Conservation (phyloP, 2,113 vertebrate species). For the Panthera tigris region DNA sequence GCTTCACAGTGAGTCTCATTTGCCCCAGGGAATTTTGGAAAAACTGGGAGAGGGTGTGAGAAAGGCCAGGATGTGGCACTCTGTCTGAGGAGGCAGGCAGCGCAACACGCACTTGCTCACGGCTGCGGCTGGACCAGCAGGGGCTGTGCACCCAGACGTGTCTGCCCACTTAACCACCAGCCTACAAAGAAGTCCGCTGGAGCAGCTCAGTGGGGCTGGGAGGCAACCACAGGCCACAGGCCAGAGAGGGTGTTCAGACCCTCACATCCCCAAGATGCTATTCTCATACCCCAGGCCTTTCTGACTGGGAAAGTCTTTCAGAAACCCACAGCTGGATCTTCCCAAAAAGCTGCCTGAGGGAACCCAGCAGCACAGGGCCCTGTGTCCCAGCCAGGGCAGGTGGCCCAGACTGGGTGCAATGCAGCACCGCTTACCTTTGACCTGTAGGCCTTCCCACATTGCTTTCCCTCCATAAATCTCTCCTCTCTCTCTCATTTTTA, state of each 20-base stretch:
- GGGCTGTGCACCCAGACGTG: not conserved
- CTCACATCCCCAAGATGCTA: not conserved
- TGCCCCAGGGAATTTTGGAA: not conserved
- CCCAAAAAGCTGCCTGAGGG: not conserved
- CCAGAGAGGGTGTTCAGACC: not conserved
- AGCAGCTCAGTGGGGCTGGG: not conserved
- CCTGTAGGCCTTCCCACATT: not conserved
- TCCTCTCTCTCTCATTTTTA: not conserved
- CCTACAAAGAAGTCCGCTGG: not conserved
- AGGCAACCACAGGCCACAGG: not conserved
- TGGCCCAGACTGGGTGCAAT: fast-evolving
- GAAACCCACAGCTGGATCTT: not conserved
- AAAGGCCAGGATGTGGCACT: not conserved
- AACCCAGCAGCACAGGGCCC: not conserved
- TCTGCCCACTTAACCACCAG: not conserved
- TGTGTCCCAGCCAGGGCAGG: not conserved
- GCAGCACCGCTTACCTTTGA: not conserved
- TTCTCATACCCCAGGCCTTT: not conserved
- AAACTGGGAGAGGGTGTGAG: not conserved
- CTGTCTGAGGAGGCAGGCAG: not conserved
- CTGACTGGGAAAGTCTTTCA: not conserved
- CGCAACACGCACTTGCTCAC: not conserved
- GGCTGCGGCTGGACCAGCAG: fast-evolving
- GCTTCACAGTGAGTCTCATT: not conserved
- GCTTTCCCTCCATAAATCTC: not conserved